phyloP scores from a whole-genome alignment of 2,113 vertebrate species.

The Microcebus jonahi region DNA sequence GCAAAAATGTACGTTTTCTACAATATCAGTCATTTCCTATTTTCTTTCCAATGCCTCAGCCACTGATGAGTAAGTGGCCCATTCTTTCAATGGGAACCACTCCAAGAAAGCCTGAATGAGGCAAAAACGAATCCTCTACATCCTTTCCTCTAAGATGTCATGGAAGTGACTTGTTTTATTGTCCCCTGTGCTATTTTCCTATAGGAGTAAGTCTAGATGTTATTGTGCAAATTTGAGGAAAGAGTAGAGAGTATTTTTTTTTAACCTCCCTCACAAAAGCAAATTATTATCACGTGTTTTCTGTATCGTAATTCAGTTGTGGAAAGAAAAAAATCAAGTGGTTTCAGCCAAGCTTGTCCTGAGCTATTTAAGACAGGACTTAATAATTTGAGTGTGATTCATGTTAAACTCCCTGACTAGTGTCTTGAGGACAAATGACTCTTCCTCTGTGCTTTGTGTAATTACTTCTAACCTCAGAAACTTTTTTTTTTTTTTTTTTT shows the following conservation, averaged over 20 bases:
- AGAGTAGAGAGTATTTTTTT: neutral
- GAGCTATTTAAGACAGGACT: neutral
- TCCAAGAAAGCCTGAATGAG: neutral
- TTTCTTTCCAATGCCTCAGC: neutral
- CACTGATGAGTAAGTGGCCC: neutral
- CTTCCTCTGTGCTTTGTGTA: neutral
- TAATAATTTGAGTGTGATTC: neutral
- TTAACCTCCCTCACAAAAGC: neutral
- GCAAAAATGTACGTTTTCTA: neutral
- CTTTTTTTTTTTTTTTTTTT: too few relatives aligned
- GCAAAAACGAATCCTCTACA: neutral
- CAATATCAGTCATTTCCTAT: neutral
- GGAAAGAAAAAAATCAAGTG: neutral
- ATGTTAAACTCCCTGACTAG: neutral
- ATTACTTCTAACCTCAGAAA: neutral
- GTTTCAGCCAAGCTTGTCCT: neutral
- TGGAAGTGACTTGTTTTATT: neutral
- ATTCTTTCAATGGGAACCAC: neutral
- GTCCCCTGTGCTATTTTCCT: neutral
- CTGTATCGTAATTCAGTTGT: neutral
- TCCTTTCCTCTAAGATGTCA: neutral
- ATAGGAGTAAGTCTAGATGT: neutral
- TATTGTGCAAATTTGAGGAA: neutral
- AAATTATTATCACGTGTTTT: neutral
- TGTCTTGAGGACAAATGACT: neutral